Base-by-base conservation (phyloP, 2,888 invertebrate species). In the Ecliptopera silaceata region DNA sequence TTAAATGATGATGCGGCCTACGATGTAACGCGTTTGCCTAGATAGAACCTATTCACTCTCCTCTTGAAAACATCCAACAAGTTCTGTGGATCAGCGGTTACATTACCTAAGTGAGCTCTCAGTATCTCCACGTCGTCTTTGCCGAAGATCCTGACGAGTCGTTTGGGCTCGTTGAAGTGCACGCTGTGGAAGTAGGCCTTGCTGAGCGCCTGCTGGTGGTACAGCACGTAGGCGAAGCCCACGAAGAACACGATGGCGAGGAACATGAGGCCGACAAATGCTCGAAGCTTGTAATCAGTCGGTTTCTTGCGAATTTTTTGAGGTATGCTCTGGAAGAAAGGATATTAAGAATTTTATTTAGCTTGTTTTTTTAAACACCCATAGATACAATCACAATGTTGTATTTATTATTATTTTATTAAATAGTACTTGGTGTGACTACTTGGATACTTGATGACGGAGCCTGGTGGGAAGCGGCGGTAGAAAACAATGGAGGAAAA, bases 121-220 rank as follows among this genome's bases (percentile, higher is more conserved):
- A 96, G 84, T 38, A 96, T 94, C 74, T 95, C 95, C 0, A 93
- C 88, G 1, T 95, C 96, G 31, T 94, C 94, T 49, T 92, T 92
- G 72, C 95, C 95, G 72, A 93, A 95, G 39, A 97, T 93, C 71
- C 94, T 93, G 69, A 97, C 92, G 13, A 94, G 84, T 55, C 96
- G 89, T 74, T 95, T 95, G 18, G 94, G 94, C 65, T 96, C 95
- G 73, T 95, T 96, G 85, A 97, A 96, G 80, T 96, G 95, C 49
- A 97, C 95, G 73, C 94, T 94, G 43, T 96, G 94, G 78, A 97
- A 97, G 82, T 97, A 97, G 0, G 96, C 95, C 72, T 95, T 94
- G 59, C 96, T 96, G 20, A 96, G 85, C 0, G 97, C 94, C 78
- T 97, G 95, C 72, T 95, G 96, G 61, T 96, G 95, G 80, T 97